Evolutionary conservation across 2,888 invertebrate species (phyloP).

Genomic region (Heliconius aoede): DNA sequence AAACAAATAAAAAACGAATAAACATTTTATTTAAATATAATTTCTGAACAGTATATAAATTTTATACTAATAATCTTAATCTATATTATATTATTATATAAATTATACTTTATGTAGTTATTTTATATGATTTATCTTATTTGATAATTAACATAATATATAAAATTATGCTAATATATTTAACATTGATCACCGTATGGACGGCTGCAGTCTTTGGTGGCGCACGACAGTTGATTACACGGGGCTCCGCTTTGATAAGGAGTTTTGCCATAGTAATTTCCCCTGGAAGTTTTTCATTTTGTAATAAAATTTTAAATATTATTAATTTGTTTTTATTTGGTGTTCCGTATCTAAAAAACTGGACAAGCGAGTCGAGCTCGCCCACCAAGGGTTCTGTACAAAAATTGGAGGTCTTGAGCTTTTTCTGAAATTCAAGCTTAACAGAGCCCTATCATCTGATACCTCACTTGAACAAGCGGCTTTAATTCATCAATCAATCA

Average conservation of each 20-base stretch:
- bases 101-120: background rate
- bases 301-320: too few species aligned
- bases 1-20: background rate
- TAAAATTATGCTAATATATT: background rate
- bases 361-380: too few species aligned
- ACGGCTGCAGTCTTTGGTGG: constrained; percentile 54
- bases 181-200: constrained; percentile 39
- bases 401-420: too few species aligned
- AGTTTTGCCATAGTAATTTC: constrained; percentile 58
- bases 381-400: too few species aligned
- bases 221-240: constrained; percentile 56
- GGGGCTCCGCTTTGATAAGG: constrained; percentile 57
- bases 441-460: too few species aligned
- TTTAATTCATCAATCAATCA: too few species aligned
- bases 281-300: constrained; percentile 59
- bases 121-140: background rate
- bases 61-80: background rate
- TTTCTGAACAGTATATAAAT: background rate
- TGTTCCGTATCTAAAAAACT: too few species aligned
- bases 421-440: too few species aligned
- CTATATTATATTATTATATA: background rate
- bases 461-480: too few species aligned
- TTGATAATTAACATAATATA: background rate
- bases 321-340: too few species aligned
- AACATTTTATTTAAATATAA: constrained; percentile 11